Evolutionary conservation across 2,113 vertebrate species (phyloP).

Genomic region (Alligator mississippiensis): DNA sequence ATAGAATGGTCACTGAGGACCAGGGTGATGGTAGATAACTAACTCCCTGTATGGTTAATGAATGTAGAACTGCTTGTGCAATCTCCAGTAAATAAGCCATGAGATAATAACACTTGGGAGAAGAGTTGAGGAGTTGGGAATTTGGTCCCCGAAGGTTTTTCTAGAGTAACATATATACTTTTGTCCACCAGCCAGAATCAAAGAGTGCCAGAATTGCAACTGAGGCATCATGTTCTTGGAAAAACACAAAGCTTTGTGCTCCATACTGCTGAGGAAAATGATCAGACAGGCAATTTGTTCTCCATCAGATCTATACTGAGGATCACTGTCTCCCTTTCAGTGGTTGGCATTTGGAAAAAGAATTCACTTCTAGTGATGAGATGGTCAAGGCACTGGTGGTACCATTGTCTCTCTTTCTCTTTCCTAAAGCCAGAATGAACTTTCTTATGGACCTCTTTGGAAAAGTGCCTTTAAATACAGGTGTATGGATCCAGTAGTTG

Average conservation of each 20-base stretch:
- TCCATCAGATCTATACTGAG: not conserved
- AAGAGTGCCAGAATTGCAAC: not conserved
- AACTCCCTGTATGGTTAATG: not conserved
- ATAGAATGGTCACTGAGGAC: not conserved
- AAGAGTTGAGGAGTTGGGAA: not conserved
- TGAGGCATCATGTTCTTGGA: not conserved
- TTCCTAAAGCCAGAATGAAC: no score
- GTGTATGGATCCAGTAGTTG: no score
- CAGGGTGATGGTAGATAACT: not conserved
- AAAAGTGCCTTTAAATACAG: no score
- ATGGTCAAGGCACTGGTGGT: no score
- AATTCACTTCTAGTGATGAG: not conserved
- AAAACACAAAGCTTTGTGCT: not conserved
- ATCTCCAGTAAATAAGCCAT: not conserved
- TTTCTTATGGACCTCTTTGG: no score
- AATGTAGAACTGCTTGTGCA: not conserved
- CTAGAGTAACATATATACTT: not conserved
- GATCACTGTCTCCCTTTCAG: not conserved
- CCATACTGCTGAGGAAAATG: not conserved
- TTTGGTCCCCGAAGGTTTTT: not conserved
- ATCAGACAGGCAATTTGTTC: not conserved
- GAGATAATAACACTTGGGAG: not conserved
- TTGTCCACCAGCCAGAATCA: not conserved
- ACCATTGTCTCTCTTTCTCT: no score
- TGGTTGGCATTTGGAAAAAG: not conserved